Conservation (phyloP, 1,140 invertebrate genomes). For the Manduca sexta region DNA sequence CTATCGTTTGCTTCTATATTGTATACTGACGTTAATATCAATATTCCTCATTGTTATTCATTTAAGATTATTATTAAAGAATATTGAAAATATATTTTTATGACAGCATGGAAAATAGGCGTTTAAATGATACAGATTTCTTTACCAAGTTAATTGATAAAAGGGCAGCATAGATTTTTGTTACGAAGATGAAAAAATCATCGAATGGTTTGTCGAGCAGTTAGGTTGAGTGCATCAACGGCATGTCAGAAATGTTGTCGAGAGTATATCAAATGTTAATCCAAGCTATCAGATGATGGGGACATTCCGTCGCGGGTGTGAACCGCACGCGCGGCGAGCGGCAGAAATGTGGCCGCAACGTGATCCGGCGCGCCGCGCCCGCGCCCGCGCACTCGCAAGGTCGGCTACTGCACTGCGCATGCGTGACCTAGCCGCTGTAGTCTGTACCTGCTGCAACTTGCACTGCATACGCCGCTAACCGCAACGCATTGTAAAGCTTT, state of each 20-base stretch:
- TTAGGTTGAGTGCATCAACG: slow-evolving; percentile 20
- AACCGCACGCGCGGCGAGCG: slow-evolving; percentile 60
- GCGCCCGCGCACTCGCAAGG: slow-evolving; percentile 47
- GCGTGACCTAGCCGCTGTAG: slow-evolving; percentile 35
- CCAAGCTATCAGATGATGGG: slow-evolving; percentile 58
- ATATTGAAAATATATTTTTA: too few relatives aligned
- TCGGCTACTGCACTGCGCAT: slow-evolving; percentile 66
- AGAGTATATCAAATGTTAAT: slow-evolving; percentile 61
- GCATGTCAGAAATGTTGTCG: slow-evolving; percentile 49
- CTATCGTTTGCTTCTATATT: too few relatives aligned
- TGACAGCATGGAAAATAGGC: too few relatives aligned
- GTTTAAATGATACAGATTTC: too few relatives aligned
- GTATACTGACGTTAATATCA: too few relatives aligned
- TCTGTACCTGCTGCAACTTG: slow-evolving; percentile 3
- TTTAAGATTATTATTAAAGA: too few relatives aligned
- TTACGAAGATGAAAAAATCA: too few relatives aligned
- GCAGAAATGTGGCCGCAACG: slow-evolving; percentile 61
- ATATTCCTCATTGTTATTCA: too few relatives aligned
- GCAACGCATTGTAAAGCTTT: neutral
- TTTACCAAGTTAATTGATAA: too few relatives aligned
- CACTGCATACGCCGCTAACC: slow-evolving; percentile 1
- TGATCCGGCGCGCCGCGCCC: slow-evolving; percentile 35
- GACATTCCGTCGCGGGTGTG: slow-evolving; percentile 59
- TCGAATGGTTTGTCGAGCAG: slow-evolving; percentile 12
- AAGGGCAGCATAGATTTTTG: too few relatives aligned